phyloP scores from a whole-genome alignment of 2,888 invertebrate genomes.

The Pollenia labialis region DNA sequence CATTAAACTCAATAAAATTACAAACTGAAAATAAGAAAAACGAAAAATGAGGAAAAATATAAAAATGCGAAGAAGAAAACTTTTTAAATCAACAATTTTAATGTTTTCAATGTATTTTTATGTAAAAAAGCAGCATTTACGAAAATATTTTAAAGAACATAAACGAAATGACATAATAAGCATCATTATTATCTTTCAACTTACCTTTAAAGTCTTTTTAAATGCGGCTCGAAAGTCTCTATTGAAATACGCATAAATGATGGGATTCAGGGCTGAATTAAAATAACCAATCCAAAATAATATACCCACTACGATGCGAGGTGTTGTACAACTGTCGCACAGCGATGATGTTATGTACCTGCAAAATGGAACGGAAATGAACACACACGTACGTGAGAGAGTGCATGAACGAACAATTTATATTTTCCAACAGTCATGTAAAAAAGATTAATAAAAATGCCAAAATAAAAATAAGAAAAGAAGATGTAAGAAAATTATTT shows the following conservation, averaged over 20 bases:
- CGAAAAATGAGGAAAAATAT: background rate
- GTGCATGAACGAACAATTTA: slow-evolving; percentile 1
- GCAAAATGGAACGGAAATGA: slow-evolving; percentile 75
- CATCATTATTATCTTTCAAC: slow-evolving; percentile 47
- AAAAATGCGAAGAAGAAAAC: background rate
- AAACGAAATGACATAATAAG: slow-evolving; percentile 47
- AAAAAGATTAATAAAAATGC: background rate
- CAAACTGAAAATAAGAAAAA: slow-evolving; percentile 11
- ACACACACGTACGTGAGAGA: background rate
- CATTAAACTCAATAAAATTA: slow-evolving; percentile 56
- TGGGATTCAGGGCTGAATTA: slow-evolving; percentile 97
- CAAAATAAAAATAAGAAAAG: background rate
- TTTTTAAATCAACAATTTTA: background rate
- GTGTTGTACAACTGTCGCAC: slow-evolving; percentile 91
- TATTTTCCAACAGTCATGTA: background rate
- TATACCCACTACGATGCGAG: slow-evolving; percentile 93
- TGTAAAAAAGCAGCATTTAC: slow-evolving; percentile 43
- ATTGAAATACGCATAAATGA: slow-evolving; percentile 99
- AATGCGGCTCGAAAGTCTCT: slow-evolving; percentile 98
- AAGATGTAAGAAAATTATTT: background rate
- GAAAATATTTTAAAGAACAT: slow-evolving; percentile 45
- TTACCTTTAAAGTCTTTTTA: slow-evolving; percentile 90
- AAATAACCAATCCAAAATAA: slow-evolving; percentile 99
- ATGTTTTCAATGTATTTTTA: slow-evolving; percentile 25
- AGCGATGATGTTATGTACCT: slow-evolving; percentile 94